Conservation (phyloP, 2,797 vertebrate species). For the Hirundo rustica region DNA sequence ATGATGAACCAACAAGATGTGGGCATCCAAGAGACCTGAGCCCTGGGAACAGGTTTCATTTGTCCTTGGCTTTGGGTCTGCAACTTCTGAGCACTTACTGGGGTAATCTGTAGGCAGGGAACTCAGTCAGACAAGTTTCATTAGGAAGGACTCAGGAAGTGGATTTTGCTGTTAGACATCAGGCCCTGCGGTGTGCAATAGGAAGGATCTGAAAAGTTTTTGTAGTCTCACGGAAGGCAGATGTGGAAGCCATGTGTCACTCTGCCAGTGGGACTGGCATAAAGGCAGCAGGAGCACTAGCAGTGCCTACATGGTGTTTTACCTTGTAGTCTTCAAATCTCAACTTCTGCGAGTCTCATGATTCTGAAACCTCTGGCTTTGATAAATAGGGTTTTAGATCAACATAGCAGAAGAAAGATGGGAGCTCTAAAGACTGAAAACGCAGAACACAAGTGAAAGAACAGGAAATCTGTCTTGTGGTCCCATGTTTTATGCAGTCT, state of each 20-base stretch:
- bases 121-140: background rate
- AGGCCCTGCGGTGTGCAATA: background rate
- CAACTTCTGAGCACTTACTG: rapidly evolving
- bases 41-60: background rate
- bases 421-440: background rate
- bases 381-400: background rate
- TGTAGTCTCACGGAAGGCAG: background rate
- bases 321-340: background rate
- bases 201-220: background rate
- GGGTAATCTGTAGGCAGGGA: background rate
- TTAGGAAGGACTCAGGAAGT: background rate
- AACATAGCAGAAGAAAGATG: background rate
- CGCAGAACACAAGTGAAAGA: background rate
- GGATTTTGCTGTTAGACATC: background rate
- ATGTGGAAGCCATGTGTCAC: background rate
- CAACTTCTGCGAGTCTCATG: background rate
- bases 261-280: background rate
- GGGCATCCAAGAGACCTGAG: background rate
- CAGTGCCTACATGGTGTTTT: background rate
- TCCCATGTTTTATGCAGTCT: background rate
- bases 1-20: rapidly evolving
- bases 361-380: background rate
- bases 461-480: background rate
- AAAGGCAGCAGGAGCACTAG: background rate
- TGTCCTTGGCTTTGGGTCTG: background rate